These are phyloP conservation scores for Zaprionus camerounensis DNA, from an alignment of 1,140 invertebrate genomes.

Conservation along the genomic window DNA sequence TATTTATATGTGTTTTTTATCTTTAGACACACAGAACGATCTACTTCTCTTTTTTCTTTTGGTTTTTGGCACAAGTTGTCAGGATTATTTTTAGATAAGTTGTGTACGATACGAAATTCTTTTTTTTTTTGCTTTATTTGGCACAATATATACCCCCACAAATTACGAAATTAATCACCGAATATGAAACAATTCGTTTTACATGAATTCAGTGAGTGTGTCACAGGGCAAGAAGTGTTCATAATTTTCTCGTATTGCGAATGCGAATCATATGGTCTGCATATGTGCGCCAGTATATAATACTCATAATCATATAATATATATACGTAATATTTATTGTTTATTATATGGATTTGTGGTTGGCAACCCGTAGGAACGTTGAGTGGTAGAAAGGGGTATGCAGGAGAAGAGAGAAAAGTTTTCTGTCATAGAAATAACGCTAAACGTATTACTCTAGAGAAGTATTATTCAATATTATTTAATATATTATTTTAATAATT, in stretches of 20 bases:
- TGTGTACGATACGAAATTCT: constrained; percentile 35
- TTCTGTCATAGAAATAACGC: not conserved
- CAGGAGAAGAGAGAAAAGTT: not conserved
- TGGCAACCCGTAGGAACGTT: constrained; percentile 9
- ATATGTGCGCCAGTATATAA: constrained; percentile 17
- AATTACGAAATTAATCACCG: constrained; percentile 61
- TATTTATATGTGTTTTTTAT: constrained; percentile 16
- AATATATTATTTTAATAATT: not conserved
- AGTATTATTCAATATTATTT: not conserved
- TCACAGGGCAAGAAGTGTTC: constrained; percentile 23
- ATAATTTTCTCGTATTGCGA: constrained; percentile 10
- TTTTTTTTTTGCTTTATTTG: constrained; percentile 38
- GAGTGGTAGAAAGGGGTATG: constrained; percentile 16
- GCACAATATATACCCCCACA: constrained; percentile 41
- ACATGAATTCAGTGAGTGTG: constrained; percentile 43
- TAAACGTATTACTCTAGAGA: constrained; percentile 1
- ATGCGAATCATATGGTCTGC: constrained; percentile 13
- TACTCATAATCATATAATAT: constrained; percentile 12
- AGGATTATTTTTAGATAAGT: constrained; percentile 74
- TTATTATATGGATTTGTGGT: constrained; percentile 28
- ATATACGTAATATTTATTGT: constrained; percentile 12
- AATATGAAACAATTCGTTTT: constrained; percentile 15
- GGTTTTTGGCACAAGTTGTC: constrained; percentile 76
- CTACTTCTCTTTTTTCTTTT: constrained; percentile 30
- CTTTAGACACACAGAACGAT: not conserved